Conservation (phyloP, 1,140 invertebrate species). For the Gerris buenoi region DNA sequence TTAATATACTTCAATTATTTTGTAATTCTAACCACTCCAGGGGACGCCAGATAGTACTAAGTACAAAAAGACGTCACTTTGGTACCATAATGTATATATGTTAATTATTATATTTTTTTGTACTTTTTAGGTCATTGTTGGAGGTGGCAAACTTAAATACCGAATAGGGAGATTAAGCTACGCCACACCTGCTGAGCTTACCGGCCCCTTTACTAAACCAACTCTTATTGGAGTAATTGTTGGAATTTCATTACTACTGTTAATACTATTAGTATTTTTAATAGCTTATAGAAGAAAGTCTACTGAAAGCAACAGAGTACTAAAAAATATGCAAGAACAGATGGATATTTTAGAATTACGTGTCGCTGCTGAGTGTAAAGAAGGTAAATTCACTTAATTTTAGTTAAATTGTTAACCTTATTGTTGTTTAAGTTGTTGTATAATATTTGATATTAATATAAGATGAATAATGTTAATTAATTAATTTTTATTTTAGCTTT, state of each 20-base stretch:
- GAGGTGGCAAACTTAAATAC: conserved; percentile 60
- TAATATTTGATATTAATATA: not conserved
- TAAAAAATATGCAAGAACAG: conserved; percentile 98
- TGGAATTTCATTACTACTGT: conserved; percentile 43
- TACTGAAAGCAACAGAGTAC: conserved; percentile 85
- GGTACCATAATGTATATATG: no score
- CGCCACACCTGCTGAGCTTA: conserved; percentile 60
- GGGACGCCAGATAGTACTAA: no score
- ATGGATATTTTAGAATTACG: conserved; percentile 97
- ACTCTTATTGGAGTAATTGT: conserved; percentile 67
- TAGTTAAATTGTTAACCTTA: not conserved
- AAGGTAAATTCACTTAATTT: conserved; percentile 36
- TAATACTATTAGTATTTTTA: conserved; percentile 67
- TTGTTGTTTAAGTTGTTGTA: not conserved
- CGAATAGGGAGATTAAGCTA: conserved; percentile 85
- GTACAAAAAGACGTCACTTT: no score
- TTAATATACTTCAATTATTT: no score
- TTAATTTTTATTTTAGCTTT: conserved; percentile 48
- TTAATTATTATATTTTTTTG: conserved; percentile 2
- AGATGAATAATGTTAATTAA: not conserved
- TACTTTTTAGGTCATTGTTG: conserved; percentile 48
- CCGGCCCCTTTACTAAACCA: conserved; percentile 59
- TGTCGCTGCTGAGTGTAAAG: conserved; percentile 96
- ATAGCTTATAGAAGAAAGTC: conserved; percentile 91
- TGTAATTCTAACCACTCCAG: no score